These are phyloP conservation scores for Batillaria attramentaria DNA, from an alignment of 1,140 invertebrate species.

Conservation along the genomic window DNA sequence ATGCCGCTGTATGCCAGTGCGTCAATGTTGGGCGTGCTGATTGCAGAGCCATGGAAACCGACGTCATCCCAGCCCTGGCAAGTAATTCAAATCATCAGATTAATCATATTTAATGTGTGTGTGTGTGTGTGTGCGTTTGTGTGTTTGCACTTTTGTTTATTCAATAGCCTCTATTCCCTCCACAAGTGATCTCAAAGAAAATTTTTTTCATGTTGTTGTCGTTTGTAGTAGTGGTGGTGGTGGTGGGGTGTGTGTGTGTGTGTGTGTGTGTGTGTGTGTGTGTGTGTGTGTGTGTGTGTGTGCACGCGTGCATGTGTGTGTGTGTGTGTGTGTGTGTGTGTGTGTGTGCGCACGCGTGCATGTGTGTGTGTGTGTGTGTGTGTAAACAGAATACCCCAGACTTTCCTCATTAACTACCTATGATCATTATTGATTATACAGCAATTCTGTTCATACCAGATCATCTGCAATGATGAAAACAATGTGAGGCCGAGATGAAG, in stretches of 20 bases:
- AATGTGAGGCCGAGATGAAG: slow-evolving; percentile 51
- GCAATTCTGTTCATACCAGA: slow-evolving; percentile 49
- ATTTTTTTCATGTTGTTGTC: too few relatives aligned
- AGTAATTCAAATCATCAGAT: slow-evolving; percentile 7
- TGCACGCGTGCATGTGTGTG: neutral
- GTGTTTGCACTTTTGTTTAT: too few relatives aligned
- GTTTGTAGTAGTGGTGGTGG: too few relatives aligned
- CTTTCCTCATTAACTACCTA: too few relatives aligned
- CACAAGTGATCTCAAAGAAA: too few relatives aligned
- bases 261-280: neutral
- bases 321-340: slow-evolving; percentile 1
- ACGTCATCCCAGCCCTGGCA: slow-evolving; percentile 91
- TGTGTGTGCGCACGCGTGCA: neutral
- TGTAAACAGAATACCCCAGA: neutral
- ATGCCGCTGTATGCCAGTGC: slow-evolving; percentile 62
- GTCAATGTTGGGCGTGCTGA: slow-evolving; percentile 68
- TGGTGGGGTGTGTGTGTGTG: neutral
- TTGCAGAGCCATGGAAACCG: slow-evolving; percentile 87
- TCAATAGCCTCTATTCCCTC: too few relatives aligned
- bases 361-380: neutral
- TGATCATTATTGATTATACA: neutral
- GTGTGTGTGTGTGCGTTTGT: slow-evolving; percentile 11
- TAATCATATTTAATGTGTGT: neutral
- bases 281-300: slow-evolving; percentile 8
- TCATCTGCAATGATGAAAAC: slow-evolving; percentile 66